Evolutionary conservation across 2,797 vertebrate genomes (phyloP).

Genomic region (Sternotherus odoratus): DNA sequence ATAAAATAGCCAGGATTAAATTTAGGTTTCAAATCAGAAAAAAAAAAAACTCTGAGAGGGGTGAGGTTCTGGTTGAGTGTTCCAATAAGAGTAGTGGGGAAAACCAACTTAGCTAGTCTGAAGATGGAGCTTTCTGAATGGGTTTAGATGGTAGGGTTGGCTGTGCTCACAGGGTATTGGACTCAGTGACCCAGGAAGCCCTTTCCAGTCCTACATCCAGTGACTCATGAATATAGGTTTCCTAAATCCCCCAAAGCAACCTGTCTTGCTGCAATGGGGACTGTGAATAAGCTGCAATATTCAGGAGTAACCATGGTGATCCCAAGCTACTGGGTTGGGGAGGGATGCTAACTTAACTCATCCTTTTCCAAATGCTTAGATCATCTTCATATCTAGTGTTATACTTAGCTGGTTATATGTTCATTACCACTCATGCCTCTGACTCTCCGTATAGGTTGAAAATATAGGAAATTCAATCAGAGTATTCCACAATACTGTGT

Average conservation of each 20-base stretch:
- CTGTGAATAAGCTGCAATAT: background rate
- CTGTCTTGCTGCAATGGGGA: background rate
- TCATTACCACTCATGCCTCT: background rate
- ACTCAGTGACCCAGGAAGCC: background rate
- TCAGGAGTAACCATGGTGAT: background rate
- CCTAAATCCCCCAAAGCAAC: background rate
- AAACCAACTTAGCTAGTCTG: background rate
- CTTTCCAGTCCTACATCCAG: background rate
- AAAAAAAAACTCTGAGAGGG: background rate
- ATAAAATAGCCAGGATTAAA: background rate
- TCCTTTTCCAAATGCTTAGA: background rate
- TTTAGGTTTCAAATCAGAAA: background rate
- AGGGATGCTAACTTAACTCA: background rate
- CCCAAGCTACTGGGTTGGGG: background rate
- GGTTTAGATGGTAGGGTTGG: background rate
- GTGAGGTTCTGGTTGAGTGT: background rate
- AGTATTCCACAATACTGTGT: background rate
- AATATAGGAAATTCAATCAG: background rate
- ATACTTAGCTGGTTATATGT: too few species aligned
- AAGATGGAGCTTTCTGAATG: background rate
- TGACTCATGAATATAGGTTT: background rate
- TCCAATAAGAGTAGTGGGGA: background rate
- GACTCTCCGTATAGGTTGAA: background rate
- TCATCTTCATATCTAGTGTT: background rate
- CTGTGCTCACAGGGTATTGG: background rate